These are phyloP conservation scores for Potorous gilbertii DNA, from an alignment of 2,797 vertebrate genomes.

Conservation along the genomic window DNA sequence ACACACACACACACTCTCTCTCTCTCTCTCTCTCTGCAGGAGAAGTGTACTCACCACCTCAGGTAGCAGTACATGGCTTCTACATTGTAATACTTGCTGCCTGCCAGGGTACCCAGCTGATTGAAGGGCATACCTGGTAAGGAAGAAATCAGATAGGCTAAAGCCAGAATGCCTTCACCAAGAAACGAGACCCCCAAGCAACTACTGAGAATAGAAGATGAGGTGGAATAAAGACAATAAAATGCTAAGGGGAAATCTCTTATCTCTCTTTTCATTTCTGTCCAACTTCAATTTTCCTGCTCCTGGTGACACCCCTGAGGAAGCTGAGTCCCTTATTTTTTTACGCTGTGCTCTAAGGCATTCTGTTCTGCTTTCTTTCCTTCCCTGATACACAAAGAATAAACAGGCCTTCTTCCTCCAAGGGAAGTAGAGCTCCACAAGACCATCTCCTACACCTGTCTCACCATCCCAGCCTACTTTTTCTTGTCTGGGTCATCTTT, in stretches of 20 bases:
- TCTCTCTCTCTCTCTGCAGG: too few species aligned
- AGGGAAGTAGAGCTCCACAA: neutral
- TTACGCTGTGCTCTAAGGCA: neutral
- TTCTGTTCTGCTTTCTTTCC: neutral
- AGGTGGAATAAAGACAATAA: neutral
- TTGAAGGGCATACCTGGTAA: conserved; percentile 97
- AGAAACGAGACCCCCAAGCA: neutral
- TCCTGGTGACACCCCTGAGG: neutral
- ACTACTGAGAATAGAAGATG: neutral
- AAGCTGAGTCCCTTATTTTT: neutral
- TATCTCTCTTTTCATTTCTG: neutral
- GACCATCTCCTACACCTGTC: neutral
- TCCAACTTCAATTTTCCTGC: neutral
- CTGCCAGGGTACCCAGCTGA: conserved; percentile 95
- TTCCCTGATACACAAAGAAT: neutral
- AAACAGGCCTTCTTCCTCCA: neutral
- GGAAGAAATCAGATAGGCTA: conserved; percentile 30
- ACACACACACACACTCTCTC: too few species aligned
- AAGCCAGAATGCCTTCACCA: neutral
- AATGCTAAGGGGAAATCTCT: neutral
- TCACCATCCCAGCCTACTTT: neutral
- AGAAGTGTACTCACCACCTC: conserved; percentile 91
- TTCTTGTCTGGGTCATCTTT: conserved; percentile 2
- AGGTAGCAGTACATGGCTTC: conserved; percentile 98
- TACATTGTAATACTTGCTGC: conserved; percentile 97